Percentiles rank a stretch among this genome's conserved stretches.
These are phyloP conservation scores for Oreochromis grahami DNA, from an alignment of 2,797 vertebrate genomes.

Conservation along the genomic window DNA sequence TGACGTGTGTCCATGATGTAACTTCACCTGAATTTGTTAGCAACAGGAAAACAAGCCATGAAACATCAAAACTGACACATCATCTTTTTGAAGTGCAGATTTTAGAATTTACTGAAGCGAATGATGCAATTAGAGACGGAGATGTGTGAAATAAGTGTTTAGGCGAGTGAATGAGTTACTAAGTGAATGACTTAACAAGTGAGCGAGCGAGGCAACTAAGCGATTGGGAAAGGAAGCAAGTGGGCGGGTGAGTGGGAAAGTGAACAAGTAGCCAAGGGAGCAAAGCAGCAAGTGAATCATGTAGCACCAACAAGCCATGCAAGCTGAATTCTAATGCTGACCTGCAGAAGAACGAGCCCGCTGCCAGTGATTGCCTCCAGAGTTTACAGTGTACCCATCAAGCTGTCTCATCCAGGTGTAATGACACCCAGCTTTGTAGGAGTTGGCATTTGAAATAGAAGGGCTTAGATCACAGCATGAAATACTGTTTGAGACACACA, in stretches of 20 bases:
- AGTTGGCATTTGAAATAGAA: neutral
- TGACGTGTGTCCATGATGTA: neutral
- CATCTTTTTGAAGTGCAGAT: neutral
- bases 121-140: neutral
- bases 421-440: neutral
- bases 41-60: neutral
- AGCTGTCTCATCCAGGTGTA: neutral
- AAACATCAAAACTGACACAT: neutral
- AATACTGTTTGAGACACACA: neutral
- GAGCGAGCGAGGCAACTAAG: neutral
- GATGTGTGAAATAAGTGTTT: neutral
- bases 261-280: neutral
- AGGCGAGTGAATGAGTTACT: neutral
- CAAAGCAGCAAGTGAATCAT: conserved; percentile 6
- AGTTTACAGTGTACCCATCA: neutral
- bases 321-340: neutral
- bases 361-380: neutral
- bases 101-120: neutral
- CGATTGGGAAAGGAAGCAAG: neutral
- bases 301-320: neutral
- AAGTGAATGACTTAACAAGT: neutral
- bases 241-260: neutral
- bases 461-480: neutral
- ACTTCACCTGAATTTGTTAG: neutral
- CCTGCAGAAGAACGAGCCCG: neutral